Base-by-base conservation (phyloP, 2,888 invertebrate genomes). In the Asteroscopus sphinx region DNA sequence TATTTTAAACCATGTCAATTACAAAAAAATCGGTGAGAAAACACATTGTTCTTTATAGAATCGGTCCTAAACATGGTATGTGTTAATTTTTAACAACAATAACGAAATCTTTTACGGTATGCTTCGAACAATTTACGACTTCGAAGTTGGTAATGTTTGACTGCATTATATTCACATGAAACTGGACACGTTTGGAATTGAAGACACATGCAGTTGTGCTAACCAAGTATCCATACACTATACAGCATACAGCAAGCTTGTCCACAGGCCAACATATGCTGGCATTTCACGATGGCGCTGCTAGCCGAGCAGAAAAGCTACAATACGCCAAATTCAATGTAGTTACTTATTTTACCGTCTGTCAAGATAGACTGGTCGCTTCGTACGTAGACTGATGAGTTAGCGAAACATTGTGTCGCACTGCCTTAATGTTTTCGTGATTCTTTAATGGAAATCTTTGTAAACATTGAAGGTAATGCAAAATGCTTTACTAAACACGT, bases 161-260 rank as follows among this genome's bases (percentile, higher is more conserved):
- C 54, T 54, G 65, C 49, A 70, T 73, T 67, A 72, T 68, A 71
- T 85, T 85, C 84, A 79, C 83, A 85, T 77, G 75, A 75, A 71
- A 77, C 70, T 71, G 62, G 70, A 76, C 52, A 76, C 67, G 56
- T 55, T 52, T 52, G 61, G 37, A 68, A 68, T 30, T 21, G 54
- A 59, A 61, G 53, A 37, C n/a, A n/a, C n/a, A 62, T 59, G 55
- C 39, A 49, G 40, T 35, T 42, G 49, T 66, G 64, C 63, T 77
- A 73, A 73, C 57, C 56, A 63, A 68, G 46, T 59, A 17, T 11
- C 12, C 16, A 39, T 39, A 61, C 42, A 63, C 61, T n/a, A n/a
- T n/a, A n/a, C n/a, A n/a, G n/a, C n/a, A n/a, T n/a, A n/a, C n/a
- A n/a, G n/a, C n/a, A n/a, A 68, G 45, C 52, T 33, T 36, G 30